Evolutionary conservation across 2,797 vertebrate genomes (phyloP).

Genomic region (Anguilla obscura): DNA sequence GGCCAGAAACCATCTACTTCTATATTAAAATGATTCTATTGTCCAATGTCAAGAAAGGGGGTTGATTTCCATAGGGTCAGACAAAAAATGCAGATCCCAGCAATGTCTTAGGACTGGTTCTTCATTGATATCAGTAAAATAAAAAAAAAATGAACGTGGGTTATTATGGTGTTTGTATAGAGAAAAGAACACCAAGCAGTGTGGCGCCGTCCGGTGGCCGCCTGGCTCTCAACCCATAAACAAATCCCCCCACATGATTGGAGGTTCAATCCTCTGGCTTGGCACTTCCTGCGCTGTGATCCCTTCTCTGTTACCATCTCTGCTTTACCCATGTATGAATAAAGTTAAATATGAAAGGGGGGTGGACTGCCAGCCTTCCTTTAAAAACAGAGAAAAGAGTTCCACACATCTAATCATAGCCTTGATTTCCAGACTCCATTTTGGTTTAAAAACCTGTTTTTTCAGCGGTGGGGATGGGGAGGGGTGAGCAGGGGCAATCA

Average conservation of each 20-base stretch:
- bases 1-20: not conserved
- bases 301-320: no score
- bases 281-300: no score
- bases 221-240: no score
- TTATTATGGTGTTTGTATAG: not conserved
- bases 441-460: not conserved
- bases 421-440: conserved; percentile 11
- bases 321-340: no score
- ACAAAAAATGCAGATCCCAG: not conserved
- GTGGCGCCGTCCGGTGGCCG: no score
- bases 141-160: not conserved
- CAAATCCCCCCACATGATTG: no score
- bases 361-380: no score
- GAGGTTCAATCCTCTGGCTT: not conserved
- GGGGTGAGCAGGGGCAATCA: not conserved
- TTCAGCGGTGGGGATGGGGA: not conserved
- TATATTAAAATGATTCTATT: not conserved
- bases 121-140: not conserved
- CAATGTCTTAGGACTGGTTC: not conserved
- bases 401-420: not conserved
- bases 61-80: not conserved
- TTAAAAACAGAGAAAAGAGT: no score
- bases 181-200: not conserved
- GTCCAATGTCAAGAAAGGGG: not conserved
- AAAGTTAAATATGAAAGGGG: no score